Base-by-base conservation (phyloP, 2,888 invertebrate species). In the Lochmaea capreae region DNA sequence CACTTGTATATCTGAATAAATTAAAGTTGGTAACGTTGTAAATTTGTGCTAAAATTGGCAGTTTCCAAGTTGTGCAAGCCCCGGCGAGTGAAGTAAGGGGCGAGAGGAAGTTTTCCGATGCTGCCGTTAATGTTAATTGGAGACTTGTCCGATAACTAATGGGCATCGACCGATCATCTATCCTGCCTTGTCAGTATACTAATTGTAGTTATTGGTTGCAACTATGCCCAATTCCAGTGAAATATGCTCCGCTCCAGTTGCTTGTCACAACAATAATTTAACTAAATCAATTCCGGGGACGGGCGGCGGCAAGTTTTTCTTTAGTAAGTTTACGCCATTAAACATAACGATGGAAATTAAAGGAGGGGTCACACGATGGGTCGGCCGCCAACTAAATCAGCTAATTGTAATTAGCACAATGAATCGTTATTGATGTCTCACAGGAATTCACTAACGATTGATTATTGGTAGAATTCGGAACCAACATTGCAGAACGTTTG, bases 141-240 rank as follows among this genome's bases (percentile, higher is more conserved):
- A 78, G 81, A 81, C 82, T 83, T 83, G 83, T 80, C 81, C 80
- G 82, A 84, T 85, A 85, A 85, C 84, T 81, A 85, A 85, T 84
- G 84, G 81, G 71, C 79, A 80, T 80, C 81, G 84, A 82, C 80
- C 81, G 84, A 81, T 81, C 83, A 85, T 86, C 85, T 84, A 85
- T 86, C 84, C 85, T 83, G 83, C 82, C 84, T 85, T 85, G 86
- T 85, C 84, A 85, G 83, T 85, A 84, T 82, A 82, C 85, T 86
- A 86, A 86, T 86, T 86, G 85, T 84, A 86, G 86, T 86, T 86
- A 86, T 86, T 86, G 86, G 86, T 84, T 82, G 84, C 85, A 86
- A 86, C 86, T 86, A 86, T 86, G 86, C 82, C 85, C 85, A 86
- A 86, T 86, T 83, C 79, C 81, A 80, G 83, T 85, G 86, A 86